Percentiles rank a stretch among this genome's conserved stretches.
phyloP scores from a whole-genome alignment of 1,140 invertebrate species.

The Lordiphosa collinella region DNA sequence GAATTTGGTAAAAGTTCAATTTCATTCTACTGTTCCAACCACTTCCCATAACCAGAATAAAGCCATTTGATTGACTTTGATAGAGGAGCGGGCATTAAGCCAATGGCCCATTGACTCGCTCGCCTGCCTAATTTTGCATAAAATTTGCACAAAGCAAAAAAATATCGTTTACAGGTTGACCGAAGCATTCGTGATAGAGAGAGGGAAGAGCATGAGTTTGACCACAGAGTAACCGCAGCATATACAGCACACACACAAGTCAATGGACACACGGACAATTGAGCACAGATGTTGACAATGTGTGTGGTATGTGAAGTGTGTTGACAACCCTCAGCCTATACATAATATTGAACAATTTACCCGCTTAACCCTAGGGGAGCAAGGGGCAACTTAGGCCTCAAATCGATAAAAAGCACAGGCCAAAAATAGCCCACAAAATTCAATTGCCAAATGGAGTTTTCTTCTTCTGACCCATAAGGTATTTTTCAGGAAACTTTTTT shows the following conservation, averaged over 20 bases:
- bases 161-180: constrained; percentile 27
- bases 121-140: constrained; percentile 67
- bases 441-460: constrained; percentile 50
- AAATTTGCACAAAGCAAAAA: constrained; percentile 50
- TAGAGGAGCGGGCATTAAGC: constrained; percentile 30
- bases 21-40: too few species aligned
- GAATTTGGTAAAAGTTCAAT: too few species aligned
- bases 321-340: constrained; percentile 16
- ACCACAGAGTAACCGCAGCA: constrained; percentile 40
- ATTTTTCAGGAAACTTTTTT: constrained; percentile 24
- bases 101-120: constrained; percentile 54
- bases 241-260: constrained; percentile 37
- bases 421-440: constrained; percentile 40
- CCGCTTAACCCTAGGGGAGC: constrained; percentile 11
- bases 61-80: not conserved
- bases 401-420: constrained; percentile 52
- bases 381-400: not conserved
- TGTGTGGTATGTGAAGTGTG: constrained; percentile 16
- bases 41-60: not conserved
- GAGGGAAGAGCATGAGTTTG: constrained; percentile 13
- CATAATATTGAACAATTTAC: constrained; percentile 42
- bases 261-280: constrained; percentile 67
- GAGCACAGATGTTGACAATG: constrained; percentile 53
- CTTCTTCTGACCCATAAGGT: constrained; percentile 15
- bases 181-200: constrained; percentile 13